Conservation (phyloP, 2,888 invertebrate species). For the Thumatha senex region DNA sequence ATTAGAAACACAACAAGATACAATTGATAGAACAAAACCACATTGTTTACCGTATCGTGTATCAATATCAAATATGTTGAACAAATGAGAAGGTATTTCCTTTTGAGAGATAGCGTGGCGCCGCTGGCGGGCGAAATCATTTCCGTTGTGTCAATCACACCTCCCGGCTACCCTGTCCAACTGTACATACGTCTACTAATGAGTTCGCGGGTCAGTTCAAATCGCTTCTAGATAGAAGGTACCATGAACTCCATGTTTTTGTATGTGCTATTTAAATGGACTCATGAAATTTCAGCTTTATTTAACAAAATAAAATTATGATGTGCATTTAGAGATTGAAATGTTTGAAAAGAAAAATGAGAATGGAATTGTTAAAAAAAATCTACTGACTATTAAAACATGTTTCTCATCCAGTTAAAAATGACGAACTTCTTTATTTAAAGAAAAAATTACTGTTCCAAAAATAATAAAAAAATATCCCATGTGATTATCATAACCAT, state of each 20-base stretch:
- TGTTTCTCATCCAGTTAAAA: too few species aligned
- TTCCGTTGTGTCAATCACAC: conserved; percentile 79
- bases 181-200: conserved; percentile 67
- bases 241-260: conserved; percentile 8
- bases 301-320: too few species aligned
- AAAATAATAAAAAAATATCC: too few species aligned
- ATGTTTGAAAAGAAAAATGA: too few species aligned
- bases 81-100: conserved; percentile 63
- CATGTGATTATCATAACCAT: too few species aligned
- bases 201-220: conserved; percentile 62
- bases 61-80: conserved; percentile 58
- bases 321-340: too few species aligned
- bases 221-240: conserved; percentile 48
- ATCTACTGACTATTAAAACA: too few species aligned
- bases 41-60: conserved; percentile 48
- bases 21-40: conserved; percentile 34
- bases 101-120: conserved; percentile 68
- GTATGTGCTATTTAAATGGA: background rate
- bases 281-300: background rate
- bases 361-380: too few species aligned
- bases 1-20: background rate
- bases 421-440: too few species aligned
- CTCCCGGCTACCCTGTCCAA: conserved; percentile 56
- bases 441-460: too few species aligned
- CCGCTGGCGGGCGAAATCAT: conserved; percentile 71